phyloP scores from a whole-genome alignment of 2,113 vertebrate genomes.

The Hemichromis elongatus region DNA sequence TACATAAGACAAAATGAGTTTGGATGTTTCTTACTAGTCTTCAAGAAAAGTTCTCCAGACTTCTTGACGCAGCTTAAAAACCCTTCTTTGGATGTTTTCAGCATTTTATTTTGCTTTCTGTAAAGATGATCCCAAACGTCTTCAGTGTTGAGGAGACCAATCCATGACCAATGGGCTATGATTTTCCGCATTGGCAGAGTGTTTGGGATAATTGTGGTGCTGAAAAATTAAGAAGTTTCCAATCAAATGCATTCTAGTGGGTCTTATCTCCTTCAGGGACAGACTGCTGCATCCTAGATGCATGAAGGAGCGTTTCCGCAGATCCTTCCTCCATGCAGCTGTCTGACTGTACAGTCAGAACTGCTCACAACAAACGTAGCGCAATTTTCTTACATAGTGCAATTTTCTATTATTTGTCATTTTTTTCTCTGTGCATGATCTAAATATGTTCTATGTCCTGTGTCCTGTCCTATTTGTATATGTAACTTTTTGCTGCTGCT shows the following conservation, averaged over 20 bases:
- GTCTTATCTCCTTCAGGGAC: no score
- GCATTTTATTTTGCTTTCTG: neutral
- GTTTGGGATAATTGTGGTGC: neutral
- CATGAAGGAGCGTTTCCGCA: no score
- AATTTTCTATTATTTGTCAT: no score
- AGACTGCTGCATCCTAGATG: no score
- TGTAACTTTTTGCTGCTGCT: no score
- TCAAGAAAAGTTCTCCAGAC: neutral
- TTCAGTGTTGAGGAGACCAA: neutral
- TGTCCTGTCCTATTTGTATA: no score
- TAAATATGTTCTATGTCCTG: no score
- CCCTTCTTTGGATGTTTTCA: neutral
- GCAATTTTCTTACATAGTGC: no score
- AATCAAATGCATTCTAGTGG: neutral
- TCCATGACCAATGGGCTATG: accelerated
- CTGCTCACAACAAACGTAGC: no score
- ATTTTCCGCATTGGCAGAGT: neutral
- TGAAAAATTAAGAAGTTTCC: neutral
- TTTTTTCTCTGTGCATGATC: no score
- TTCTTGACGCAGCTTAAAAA: neutral
- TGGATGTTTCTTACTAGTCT: neutral
- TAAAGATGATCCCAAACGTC: neutral
- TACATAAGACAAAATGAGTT: neutral
- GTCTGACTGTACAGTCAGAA: no score
- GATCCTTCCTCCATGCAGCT: no score